Evolutionary conservation across 2,888 invertebrate species (phyloP).

Genomic region (Spisula solida): DNA sequence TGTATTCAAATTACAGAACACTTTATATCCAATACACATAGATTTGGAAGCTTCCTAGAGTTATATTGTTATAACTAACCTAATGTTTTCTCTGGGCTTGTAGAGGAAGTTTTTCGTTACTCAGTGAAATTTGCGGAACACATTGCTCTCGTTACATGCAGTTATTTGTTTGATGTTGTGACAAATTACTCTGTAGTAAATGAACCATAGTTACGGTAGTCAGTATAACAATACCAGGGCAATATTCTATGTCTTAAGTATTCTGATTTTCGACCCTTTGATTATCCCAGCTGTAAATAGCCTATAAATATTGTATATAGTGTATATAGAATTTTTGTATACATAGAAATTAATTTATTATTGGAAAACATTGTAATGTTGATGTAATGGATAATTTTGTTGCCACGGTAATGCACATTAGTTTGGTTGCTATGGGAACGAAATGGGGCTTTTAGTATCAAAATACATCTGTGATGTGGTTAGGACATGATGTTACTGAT

Average conservation of each 20-base stretch:
- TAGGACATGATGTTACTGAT: slow-evolving; percentile 21
- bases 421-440: slow-evolving; percentile 36
- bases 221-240: slow-evolving; percentile 39
- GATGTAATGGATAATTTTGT: slow-evolving; percentile 34
- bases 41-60: neutral
- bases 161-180: slow-evolving; percentile 2
- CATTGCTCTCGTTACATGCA: neutral
- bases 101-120: neutral
- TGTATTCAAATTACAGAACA: neutral
- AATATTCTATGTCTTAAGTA: slow-evolving; percentile 20
- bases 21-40: neutral
- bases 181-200: neutral
- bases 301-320: slow-evolving; percentile 60
- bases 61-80: neutral
- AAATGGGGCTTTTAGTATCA: slow-evolving; percentile 44
- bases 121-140: neutral
- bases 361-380: slow-evolving; percentile 56
- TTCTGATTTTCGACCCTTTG: neutral
- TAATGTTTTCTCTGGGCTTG: neutral
- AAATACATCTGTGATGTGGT: slow-evolving; percentile 56
- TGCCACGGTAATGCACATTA: slow-evolving; percentile 30
- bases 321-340: slow-evolving; percentile 68
- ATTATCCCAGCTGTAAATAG: slow-evolving; percentile 41
- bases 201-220: slow-evolving; percentile 6
- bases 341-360: slow-evolving; percentile 73